These are phyloP conservation scores for Malurus leucopterus DNA, from an alignment of 2,797 vertebrate genomes.

Conservation along the genomic window DNA sequence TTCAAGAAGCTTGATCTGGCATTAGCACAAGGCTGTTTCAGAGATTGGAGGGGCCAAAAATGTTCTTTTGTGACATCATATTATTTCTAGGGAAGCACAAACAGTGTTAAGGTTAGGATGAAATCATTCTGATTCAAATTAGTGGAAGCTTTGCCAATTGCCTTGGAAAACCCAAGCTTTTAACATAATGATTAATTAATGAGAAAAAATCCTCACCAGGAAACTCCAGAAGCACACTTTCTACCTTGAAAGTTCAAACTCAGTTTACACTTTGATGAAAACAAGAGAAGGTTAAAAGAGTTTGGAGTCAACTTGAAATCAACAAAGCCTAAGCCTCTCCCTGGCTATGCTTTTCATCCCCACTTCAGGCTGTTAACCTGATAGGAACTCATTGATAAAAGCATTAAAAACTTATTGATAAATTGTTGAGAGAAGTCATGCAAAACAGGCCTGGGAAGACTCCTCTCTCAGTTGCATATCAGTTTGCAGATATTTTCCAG, in stretches of 20 bases:
- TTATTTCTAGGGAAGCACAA: not conserved
- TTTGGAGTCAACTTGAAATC: not conserved
- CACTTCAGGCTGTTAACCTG: not conserved
- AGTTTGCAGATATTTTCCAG: conserved; percentile 16
- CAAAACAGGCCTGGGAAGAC: not conserved
- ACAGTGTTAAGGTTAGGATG: not conserved
- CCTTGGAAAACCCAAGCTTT: not conserved
- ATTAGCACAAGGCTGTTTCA: not conserved
- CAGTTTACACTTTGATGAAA: not conserved
- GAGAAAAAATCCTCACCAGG: not conserved
- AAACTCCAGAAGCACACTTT: not conserved
- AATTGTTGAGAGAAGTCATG: not conserved
- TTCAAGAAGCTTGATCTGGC: not conserved
- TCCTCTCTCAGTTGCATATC: not conserved
- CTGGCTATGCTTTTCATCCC: not conserved
- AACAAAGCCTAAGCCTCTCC: not conserved
- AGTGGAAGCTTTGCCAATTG: not conserved
- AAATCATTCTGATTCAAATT: not conserved
- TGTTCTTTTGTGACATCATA: not conserved
- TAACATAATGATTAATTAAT: not conserved
- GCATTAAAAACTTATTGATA: conserved; percentile 4
- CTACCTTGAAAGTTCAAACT: not conserved
- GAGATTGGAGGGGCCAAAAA: not conserved
- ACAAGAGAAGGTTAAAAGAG: not conserved
- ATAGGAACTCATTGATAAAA: conserved; percentile 5